phyloP scores from a whole-genome alignment of 2,113 vertebrate genomes.

The Junco hyemalis region DNA sequence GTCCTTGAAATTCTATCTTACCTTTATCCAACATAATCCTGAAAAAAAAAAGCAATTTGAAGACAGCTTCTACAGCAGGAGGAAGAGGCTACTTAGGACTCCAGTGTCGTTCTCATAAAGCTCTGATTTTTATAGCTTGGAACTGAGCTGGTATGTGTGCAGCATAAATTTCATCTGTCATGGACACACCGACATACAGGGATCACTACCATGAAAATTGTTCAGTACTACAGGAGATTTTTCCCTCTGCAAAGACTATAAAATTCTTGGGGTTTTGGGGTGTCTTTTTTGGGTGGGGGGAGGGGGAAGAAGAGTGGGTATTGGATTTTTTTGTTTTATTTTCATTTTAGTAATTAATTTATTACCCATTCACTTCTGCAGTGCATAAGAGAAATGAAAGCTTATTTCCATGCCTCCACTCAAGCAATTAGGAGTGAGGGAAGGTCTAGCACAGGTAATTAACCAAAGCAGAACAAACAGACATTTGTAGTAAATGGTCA shows the following conservation, averaged over 20 bases:
- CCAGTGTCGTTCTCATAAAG: background rate
- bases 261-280: background rate
- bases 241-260: background rate
- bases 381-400: background rate
- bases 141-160: background rate
- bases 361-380: background rate
- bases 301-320: no score
- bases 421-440: background rate
- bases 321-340: background rate
- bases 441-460: background rate
- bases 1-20: constrained; percentile 31
- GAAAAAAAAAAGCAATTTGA: background rate
- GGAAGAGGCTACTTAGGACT: constrained; percentile 13
- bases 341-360: background rate
- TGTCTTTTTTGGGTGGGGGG: background rate
- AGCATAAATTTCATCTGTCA: background rate
- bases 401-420: background rate
- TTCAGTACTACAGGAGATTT: background rate
- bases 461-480: background rate
- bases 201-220: background rate
- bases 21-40: constrained; percentile 20
- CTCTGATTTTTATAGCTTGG: background rate
- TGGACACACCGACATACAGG: background rate
- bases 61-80: background rate
- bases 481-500: background rate